A percentile compares a stretch with the other conserved stretches of the same genome.
These are phyloP conservation scores for Dicranocentrus wangi DNA, from an alignment of 2,888 invertebrate genomes.

Conservation along the genomic window DNA sequence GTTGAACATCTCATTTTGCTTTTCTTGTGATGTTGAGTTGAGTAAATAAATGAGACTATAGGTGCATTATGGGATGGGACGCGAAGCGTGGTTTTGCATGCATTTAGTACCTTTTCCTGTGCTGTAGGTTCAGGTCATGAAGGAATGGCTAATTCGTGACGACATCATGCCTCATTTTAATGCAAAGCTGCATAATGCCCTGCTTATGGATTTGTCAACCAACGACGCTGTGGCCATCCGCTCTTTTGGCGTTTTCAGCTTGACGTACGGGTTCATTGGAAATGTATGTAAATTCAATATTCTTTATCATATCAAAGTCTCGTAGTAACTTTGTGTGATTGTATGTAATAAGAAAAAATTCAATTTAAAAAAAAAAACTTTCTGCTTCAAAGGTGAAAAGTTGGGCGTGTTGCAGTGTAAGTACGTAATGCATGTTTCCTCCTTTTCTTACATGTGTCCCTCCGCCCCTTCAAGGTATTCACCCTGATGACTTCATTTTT, in stretches of 20 bases:
- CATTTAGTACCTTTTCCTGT: no score
- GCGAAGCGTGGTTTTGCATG: no score
- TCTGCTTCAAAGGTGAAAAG: no score
- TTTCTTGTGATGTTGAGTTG: no score
- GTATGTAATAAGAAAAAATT: no score
- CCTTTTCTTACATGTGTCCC: background rate
- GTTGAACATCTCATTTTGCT: no score
- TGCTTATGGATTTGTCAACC: slow-evolving; percentile 8
- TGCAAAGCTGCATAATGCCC: background rate
- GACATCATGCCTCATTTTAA: slow-evolving; percentile 16
- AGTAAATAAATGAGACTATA: no score
- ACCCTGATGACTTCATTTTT: slow-evolving; percentile 6
- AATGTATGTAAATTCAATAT: slow-evolving; percentile 12
- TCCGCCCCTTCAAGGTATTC: background rate
- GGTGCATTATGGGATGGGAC: no score
- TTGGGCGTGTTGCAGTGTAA: no score
- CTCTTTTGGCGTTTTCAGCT: slow-evolving; percentile 10
- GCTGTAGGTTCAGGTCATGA: slow-evolving; percentile 8
- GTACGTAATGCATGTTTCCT: background rate
- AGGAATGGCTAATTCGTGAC: slow-evolving; percentile 10
- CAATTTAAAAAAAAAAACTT: no score
- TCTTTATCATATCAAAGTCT: no score
- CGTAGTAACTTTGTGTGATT: no score
- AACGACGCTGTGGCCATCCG: slow-evolving; percentile 12
- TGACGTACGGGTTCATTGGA: slow-evolving; percentile 21